Conservation (phyloP, 1,140 invertebrate genomes). For the Drosophila virilis region DNA sequence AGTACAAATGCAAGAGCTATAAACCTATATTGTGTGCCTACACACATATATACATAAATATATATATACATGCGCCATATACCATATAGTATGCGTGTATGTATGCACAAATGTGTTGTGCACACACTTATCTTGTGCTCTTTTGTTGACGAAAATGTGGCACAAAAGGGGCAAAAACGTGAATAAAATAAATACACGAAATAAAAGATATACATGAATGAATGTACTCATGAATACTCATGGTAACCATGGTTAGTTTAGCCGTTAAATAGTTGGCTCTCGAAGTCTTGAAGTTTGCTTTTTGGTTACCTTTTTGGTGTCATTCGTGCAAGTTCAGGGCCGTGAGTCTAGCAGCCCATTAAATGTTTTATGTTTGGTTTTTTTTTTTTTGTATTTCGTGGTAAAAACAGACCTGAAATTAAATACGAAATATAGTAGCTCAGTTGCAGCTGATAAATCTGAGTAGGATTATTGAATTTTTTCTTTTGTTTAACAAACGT, state of each 20-base stretch:
- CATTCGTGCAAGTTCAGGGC: slow-evolving; percentile 69
- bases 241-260: slow-evolving; percentile 36
- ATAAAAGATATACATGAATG: slow-evolving; percentile 12
- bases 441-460: slow-evolving; percentile 9
- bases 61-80: neutral
- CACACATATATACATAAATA: neutral
- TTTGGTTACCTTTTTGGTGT: slow-evolving; percentile 26
- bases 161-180: slow-evolving; percentile 47
- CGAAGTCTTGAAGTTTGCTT: neutral
- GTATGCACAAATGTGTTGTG: slow-evolving; percentile 1
- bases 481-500: neutral
- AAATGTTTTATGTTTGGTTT: slow-evolving; percentile 15
- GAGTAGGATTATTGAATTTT: neutral
- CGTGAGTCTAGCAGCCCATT: slow-evolving; percentile 37
- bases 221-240: slow-evolving; percentile 2
- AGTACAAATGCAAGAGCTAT: slow-evolving; percentile 60
- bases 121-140: slow-evolving; percentile 32
- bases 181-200: slow-evolving; percentile 51
- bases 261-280: slow-evolving; percentile 25
- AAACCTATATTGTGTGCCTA: slow-evolving; percentile 56
- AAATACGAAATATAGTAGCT: slow-evolving; percentile 2
- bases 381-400: neutral
- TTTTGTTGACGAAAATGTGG: slow-evolving; percentile 67
- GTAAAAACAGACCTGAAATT: slow-evolving; percentile 9
- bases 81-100: neutral